These are phyloP conservation scores for Gastracanthus pulcherrimus DNA, from an alignment of 2,888 invertebrate genomes.

Conservation along the genomic window DNA sequence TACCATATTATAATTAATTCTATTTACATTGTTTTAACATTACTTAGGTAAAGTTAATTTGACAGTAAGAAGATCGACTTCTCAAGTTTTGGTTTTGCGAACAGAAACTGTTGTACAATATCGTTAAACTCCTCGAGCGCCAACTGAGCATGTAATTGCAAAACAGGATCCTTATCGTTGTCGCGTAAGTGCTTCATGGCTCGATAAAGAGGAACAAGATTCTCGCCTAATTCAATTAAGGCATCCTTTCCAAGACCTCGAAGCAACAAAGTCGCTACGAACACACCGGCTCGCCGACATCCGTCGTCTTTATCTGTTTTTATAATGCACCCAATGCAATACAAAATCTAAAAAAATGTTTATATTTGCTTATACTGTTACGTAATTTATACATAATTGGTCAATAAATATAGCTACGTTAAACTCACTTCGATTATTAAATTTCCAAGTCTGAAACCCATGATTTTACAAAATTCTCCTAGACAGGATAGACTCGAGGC, in stretches of 20 bases:
- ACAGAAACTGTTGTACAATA: slow-evolving; percentile 82
- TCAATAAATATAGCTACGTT: slow-evolving; percentile 38
- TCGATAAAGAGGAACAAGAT: slow-evolving; percentile 85
- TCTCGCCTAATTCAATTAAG: slow-evolving; percentile 83
- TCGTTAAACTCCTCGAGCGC: slow-evolving; percentile 88
- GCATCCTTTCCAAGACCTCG: slow-evolving; percentile 87
- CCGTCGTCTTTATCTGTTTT: slow-evolving; percentile 85
- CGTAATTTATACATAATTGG: background rate
- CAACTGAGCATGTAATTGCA: slow-evolving; percentile 87
- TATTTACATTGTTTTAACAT: background rate
- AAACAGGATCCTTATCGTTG: slow-evolving; percentile 83
- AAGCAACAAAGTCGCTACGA: slow-evolving; percentile 86
- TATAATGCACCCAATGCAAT: slow-evolving; percentile 84
- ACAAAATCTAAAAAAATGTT: slow-evolving; percentile 81
- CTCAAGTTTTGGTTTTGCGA: slow-evolving; percentile 80
- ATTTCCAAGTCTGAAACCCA: slow-evolving; percentile 86
- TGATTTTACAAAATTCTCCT: slow-evolving; percentile 87
- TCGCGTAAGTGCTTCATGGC: slow-evolving; percentile 83
- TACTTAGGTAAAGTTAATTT: slow-evolving; percentile 17
- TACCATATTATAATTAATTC: background rate
- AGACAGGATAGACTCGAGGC: slow-evolving; percentile 91
- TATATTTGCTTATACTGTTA: slow-evolving; percentile 24
- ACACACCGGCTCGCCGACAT: slow-evolving; percentile 88
- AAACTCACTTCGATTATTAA: slow-evolving; percentile 85
- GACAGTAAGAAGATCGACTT: slow-evolving; percentile 78